Conservation (phyloP, 2,888 invertebrate genomes). For the Cremastobaeus sp. region DNA sequence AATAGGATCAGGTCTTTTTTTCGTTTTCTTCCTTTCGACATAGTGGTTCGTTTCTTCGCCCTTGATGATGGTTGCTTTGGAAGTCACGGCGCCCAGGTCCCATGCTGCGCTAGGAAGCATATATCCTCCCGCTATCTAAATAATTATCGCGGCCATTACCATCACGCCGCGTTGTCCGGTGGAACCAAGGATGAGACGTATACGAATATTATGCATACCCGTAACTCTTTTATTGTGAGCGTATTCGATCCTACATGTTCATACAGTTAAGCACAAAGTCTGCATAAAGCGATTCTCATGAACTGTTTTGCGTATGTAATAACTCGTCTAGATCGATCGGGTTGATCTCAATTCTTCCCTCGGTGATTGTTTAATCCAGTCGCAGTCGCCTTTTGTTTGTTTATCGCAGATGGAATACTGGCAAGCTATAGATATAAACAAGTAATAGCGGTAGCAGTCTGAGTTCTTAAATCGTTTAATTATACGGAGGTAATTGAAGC, state of each 20-base stretch:
- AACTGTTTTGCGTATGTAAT: constrained; percentile 41
- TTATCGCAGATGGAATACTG: neutral
- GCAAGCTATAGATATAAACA: neutral
- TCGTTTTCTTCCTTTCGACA: constrained; percentile 42
- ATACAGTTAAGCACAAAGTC: constrained; percentile 26
- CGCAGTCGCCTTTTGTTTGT: no score
- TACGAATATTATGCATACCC: constrained; percentile 69
- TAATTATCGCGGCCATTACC: constrained; percentile 76
- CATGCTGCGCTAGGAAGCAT: constrained; percentile 75
- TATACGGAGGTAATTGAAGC: constrained; percentile 3
- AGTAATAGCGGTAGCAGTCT: neutral
- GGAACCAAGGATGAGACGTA: constrained; percentile 69
- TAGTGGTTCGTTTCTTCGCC: constrained; percentile 49
- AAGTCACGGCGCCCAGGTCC: constrained; percentile 70
- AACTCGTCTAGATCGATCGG: constrained; percentile 18
- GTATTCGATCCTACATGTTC: constrained; percentile 42
- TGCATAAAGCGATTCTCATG: constrained; percentile 40
- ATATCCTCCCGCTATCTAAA: constrained; percentile 75
- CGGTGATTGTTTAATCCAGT: constrained; percentile 25
- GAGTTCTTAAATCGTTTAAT: constrained; percentile 6
- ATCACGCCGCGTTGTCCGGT: constrained; percentile 74
- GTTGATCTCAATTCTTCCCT: constrained; percentile 40
- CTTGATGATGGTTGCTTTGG: constrained; percentile 63
- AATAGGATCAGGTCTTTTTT: constrained; percentile 42
- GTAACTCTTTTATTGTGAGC: constrained; percentile 45